A percentile compares a stretch with the other conserved stretches of the same genome.
These are phyloP conservation scores for Ctenoplectra terminalis DNA, from an alignment of 1,140 invertebrate genomes.

Conservation along the genomic window DNA sequence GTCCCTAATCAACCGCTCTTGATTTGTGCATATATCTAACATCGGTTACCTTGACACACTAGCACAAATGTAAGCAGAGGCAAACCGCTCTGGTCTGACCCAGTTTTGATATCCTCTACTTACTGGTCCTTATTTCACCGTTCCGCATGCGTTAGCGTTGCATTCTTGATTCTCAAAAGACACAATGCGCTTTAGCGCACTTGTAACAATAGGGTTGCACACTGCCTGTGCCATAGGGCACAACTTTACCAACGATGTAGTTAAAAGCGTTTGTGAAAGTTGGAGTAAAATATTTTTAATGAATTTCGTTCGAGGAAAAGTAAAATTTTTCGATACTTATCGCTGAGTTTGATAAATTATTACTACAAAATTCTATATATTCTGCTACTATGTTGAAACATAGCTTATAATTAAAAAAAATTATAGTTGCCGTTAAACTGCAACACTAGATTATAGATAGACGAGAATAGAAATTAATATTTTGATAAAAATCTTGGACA, in stretches of 20 bases:
- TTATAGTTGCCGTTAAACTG: too few relatives aligned
- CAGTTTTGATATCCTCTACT: slow-evolving; percentile 57
- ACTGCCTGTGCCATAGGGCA: neutral
- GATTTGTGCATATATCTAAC: slow-evolving; percentile 34
- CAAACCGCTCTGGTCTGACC: slow-evolving; percentile 57
- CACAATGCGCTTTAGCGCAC: slow-evolving; percentile 6
- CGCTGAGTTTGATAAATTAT: neutral
- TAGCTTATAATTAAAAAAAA: neutral
- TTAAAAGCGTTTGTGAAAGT: neutral
- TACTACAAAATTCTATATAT: neutral
- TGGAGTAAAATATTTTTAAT: neutral
- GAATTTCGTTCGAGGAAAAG: neutral
- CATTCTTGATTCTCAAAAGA: slow-evolving; percentile 20
- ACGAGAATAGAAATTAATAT: too few relatives aligned
- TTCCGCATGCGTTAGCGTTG: slow-evolving; percentile 13
- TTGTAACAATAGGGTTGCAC: neutral
- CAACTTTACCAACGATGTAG: neutral
- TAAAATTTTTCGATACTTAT: neutral
- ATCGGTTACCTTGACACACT: slow-evolving; percentile 66
- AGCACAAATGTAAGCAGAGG: slow-evolving; percentile 55
- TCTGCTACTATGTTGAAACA: neutral
- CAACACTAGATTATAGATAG: too few relatives aligned
- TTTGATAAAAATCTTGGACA: too few relatives aligned
- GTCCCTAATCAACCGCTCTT: slow-evolving; percentile 19
- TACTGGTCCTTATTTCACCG: slow-evolving; percentile 39